Conservation (phyloP, 1,140 invertebrate species). For the Sarcophaga bullata region DNA sequence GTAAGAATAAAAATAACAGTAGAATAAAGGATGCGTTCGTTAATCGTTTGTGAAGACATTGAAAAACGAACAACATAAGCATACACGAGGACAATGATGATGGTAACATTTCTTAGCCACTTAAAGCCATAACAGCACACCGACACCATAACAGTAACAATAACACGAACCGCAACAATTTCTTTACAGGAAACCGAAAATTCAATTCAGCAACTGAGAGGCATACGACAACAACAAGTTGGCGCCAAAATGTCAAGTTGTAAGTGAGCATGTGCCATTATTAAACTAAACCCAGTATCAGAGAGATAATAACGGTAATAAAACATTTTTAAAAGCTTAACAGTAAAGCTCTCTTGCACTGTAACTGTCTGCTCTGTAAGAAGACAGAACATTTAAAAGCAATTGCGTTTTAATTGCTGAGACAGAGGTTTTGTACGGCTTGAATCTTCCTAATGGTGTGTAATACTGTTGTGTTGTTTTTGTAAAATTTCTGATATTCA, state of each 20-base stretch:
- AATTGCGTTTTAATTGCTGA: too few relatives aligned
- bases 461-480: background rate
- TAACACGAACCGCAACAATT: conserved; percentile 12
- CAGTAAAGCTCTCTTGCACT: background rate
- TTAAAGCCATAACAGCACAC: background rate
- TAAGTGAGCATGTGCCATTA: background rate
- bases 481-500: background rate
- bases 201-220: conserved; percentile 4
- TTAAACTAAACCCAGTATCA: conserved; percentile 22
- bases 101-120: conserved; percentile 52
- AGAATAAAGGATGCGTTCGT: conserved; percentile 44
- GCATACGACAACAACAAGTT: conserved; percentile 12
- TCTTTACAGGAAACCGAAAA: background rate
- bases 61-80: conserved; percentile 37
- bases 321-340: background rate
- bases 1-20: conserved; percentile 39
- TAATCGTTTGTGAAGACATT: conserved; percentile 34
- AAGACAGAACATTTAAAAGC: too few relatives aligned
- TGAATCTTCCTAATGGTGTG: too few relatives aligned
- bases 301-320: conserved; percentile 22
- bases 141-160: background rate
- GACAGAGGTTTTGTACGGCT: too few relatives aligned
- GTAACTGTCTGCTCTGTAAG: background rate
- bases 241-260: conserved; percentile 7
- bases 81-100: conserved; percentile 59